Base-by-base conservation (phyloP, 2,888 invertebrate genomes). In the Schizaphis graminum region DNA sequence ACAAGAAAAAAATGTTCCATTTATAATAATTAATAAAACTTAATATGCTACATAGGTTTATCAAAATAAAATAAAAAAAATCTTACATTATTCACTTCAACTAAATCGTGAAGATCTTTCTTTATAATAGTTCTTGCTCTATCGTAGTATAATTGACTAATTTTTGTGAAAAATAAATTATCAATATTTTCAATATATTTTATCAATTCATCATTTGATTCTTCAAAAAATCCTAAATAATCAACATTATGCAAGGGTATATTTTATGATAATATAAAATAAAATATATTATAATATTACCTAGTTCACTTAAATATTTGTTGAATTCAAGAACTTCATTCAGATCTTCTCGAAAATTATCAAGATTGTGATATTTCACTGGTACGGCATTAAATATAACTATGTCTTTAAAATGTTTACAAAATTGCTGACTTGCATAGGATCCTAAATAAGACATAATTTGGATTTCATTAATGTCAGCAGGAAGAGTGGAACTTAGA, bases 101-200 rank as follows among this genome's bases (percentile, higher is more conserved):
- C 89, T 91, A 95, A 94, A 91, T 95, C 93, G 41, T 94, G 92
- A 77, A 95, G 57, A 94, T 95, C 94, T 94, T 95, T 91, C 84
- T 94, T 91, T 35, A 94, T 94, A 90, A 95, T 94, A 53, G 67
- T 94, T 67, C 94, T 85, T 41, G 94, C 94, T 91, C 91, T 35
- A 85, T 94, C 94, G 21, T 95, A 92, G 91, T 94, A 94, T n/a
- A 93, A 57, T 94, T 94, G 94, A 89, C 95, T 94, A 35, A 93
- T 94, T 91, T 95, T 95, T 1, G 91, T 86, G 53, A 94, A 89
- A 93, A 95, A 95, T 89, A 95, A 93, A 92, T 94, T 94, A 91
- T 94, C 94, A 24, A 94, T 90, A 87, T 94, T 94, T 90, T 91
- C 89, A 49, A 91, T 89, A 24, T 94, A 94, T 67, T 94, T 91